Conservation (phyloP, 2,888 invertebrate species). For the Barypeithes pellucidus region DNA sequence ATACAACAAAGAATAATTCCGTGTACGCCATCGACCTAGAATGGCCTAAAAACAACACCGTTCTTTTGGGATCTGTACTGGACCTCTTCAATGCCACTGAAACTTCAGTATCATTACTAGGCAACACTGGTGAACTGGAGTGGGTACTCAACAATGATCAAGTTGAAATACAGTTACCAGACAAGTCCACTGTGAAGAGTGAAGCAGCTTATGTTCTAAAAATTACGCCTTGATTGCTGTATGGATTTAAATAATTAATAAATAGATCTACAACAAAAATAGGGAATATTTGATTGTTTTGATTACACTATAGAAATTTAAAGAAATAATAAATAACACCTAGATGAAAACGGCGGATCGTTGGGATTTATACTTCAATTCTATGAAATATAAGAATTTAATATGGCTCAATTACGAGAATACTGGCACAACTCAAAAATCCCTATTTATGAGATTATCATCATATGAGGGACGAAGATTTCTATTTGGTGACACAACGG, state of each 20-base stretch:
- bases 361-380: too few relatives aligned
- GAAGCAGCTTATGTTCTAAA: constrained; percentile 72
- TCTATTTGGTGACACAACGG: too few relatives aligned
- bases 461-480: too few relatives aligned
- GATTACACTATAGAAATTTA: too few relatives aligned
- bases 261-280: too few relatives aligned
- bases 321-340: too few relatives aligned
- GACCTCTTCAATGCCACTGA: constrained; percentile 56
- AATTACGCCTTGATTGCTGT: constrained; percentile 46
- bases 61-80: constrained; percentile 70
- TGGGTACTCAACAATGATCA: constrained; percentile 60
- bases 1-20: constrained; percentile 60
- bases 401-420: too few relatives aligned
- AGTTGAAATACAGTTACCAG: constrained; percentile 67
- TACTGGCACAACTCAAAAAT: too few relatives aligned
- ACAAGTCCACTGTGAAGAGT: constrained; percentile 68
- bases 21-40: constrained; percentile 81
- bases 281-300: too few relatives aligned
- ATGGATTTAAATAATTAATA: background rate
- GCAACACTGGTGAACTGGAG: constrained; percentile 65
- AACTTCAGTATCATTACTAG: constrained; percentile 72
- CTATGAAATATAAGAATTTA: too few relatives aligned
- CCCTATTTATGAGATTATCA: too few relatives aligned
- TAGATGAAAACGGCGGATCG: too few relatives aligned
- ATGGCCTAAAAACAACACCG: constrained; percentile 78